Conservation (phyloP, 2,797 vertebrate genomes). For the Lithobates sylvaticus region DNA sequence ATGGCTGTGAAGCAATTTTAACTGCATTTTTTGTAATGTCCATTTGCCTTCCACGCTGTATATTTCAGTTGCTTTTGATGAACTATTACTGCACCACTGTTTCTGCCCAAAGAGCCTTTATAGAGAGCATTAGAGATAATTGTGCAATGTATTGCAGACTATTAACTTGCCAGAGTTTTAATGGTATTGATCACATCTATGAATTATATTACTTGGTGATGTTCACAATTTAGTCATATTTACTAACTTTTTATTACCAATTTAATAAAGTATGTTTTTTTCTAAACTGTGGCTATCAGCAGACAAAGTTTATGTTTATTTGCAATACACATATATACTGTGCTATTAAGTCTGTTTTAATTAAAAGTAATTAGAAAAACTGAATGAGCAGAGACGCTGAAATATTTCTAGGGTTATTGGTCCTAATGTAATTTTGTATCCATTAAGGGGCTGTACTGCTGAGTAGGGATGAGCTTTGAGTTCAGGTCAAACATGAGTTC, state of each 20-base stretch:
- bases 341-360: not conserved
- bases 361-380: not conserved
- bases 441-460: not conserved
- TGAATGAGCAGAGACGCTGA: not conserved
- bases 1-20: not conserved
- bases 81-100: conserved; percentile 18
- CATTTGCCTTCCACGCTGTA: conserved; percentile 1
- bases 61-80: conserved; percentile 21
- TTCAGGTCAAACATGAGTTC: too few relatives aligned
- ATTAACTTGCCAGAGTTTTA: conserved; percentile 38
- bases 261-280: not conserved
- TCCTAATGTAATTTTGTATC: not conserved
- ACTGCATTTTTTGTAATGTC: not conserved
- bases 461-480: not conserved
- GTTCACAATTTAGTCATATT: conserved; percentile 13
- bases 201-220: conserved; percentile 15
- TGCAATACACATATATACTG: not conserved
- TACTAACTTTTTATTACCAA: conserved; percentile 11
- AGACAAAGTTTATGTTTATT: not conserved
- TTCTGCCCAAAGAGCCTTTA: conserved; percentile 31
- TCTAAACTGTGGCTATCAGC: not conserved
- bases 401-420: not conserved
- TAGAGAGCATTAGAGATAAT: conserved; percentile 30
- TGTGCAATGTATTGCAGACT: conserved; percentile 30
- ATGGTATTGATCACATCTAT: conserved; percentile 25